phyloP scores from a whole-genome alignment of 2,797 vertebrate species.

The Acestrorhynchus altus region DNA sequence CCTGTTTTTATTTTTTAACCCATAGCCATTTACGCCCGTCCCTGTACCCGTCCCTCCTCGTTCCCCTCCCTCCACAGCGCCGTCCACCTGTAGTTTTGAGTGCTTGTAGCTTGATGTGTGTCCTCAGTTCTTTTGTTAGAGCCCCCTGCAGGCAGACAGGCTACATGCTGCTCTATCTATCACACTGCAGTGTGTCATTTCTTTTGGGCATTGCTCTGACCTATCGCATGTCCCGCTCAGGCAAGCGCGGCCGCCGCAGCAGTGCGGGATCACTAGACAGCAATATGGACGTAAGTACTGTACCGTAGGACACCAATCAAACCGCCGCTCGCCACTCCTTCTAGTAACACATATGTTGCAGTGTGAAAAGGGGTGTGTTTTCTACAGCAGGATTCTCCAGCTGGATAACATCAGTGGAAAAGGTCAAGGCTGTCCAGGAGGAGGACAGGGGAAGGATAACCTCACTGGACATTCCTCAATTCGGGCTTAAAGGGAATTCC shows the following conservation, averaged over 20 bases:
- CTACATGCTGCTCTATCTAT: slow-evolving; percentile 67
- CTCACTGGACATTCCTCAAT: not conserved
- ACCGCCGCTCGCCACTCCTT: slow-evolving; percentile 12
- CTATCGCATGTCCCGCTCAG: slow-evolving; percentile 98
- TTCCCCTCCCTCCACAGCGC: not conserved
- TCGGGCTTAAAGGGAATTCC: no score
- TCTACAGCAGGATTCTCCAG: not conserved
- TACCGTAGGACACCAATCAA: slow-evolving; percentile 58
- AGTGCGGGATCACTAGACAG: slow-evolving; percentile 99
- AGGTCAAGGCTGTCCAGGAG: not conserved
- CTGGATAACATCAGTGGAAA: not conserved
- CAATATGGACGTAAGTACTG: slow-evolving; percentile 99
- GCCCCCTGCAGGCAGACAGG: slow-evolving; percentile 58
- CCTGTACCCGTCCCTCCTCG: not conserved
- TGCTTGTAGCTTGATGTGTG: slow-evolving; percentile 49
- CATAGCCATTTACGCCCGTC: not conserved
- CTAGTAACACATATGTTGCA: not conserved
- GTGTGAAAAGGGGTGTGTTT: not conserved
- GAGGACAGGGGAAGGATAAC: not conserved
- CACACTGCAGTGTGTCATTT: slow-evolving; percentile 69
- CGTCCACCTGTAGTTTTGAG: slow-evolving; percentile 20
- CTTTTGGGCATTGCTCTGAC: slow-evolving; percentile 82
- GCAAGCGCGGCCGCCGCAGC: slow-evolving; percentile 98
- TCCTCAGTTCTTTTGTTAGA: slow-evolving; percentile 57
- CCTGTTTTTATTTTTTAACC: slow-evolving; percentile 20